These are phyloP conservation scores for Drosophila sordidula DNA, from an alignment of 2,888 invertebrate species.

Conservation along the genomic window DNA sequence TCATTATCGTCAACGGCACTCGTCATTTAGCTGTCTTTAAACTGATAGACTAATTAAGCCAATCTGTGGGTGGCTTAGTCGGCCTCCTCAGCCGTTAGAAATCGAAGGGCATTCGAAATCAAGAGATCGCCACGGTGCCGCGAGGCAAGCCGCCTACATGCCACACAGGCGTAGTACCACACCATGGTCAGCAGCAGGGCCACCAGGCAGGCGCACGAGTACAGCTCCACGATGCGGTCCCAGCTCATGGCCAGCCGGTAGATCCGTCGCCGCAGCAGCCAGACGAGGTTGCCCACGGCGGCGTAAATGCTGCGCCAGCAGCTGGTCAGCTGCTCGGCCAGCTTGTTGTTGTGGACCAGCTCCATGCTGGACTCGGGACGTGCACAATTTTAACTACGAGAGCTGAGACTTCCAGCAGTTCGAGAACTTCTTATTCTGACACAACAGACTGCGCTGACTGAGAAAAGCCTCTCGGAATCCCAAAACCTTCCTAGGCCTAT, in stretches of 20 bases:
- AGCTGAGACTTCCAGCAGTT: neutral
- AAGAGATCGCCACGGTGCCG: neutral
- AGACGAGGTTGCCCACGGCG: neutral
- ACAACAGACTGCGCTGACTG: neutral
- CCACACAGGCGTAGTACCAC: constrained; percentile 2
- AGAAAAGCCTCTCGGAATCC: no score
- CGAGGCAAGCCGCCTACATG: neutral
- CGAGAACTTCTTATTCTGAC: neutral
- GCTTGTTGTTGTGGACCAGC: neutral
- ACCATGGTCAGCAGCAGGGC: constrained; percentile 17
- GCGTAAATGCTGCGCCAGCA: constrained; percentile 31
- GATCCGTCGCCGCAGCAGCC: constrained; percentile 14
- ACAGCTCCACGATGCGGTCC: constrained; percentile 12
- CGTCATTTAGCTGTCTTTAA: neutral
- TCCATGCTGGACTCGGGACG: constrained; percentile 25
- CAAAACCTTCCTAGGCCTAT: no score
- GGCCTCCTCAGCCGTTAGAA: neutral
- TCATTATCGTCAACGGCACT: constrained; percentile 4
- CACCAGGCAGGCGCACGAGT: constrained; percentile 13
- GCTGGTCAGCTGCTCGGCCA: constrained; percentile 14
- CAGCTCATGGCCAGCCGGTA: constrained; percentile 21
- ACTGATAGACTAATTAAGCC: constrained; percentile 32
- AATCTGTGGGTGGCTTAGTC: constrained; percentile 1
- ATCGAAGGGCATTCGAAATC: neutral
- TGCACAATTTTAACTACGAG: constrained; percentile 22